A percentile compares a stretch with the other conserved stretches of the same genome.
Conservation (phyloP, 2,113 vertebrate species). For the Monopterus albus region DNA sequence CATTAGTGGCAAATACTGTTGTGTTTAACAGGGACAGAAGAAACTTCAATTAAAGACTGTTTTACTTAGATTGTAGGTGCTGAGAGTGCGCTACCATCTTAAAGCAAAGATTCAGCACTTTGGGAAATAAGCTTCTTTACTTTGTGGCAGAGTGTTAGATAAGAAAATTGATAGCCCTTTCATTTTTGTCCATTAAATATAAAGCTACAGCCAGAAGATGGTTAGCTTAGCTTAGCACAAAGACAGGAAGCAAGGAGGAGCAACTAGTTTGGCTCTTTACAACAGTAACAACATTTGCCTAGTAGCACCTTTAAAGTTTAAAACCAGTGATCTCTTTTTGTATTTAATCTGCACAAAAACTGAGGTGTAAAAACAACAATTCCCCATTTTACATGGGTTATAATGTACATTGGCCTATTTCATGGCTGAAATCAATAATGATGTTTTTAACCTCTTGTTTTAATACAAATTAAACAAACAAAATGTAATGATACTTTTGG, state of each 20-base stretch:
- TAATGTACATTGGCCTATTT: too few species aligned
- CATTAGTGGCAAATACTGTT: slow-evolving; percentile 67
- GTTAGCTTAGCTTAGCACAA: neutral
- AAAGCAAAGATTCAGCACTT: slow-evolving; percentile 28
- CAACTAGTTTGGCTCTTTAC: neutral
- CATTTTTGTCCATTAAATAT: neutral
- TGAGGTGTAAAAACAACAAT: too few species aligned
- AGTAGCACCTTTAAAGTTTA: neutral
- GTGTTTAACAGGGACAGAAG: neutral
- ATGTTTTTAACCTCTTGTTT: too few species aligned
- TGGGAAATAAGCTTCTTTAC: neutral
- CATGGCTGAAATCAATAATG: too few species aligned
- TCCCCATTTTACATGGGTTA: too few species aligned
- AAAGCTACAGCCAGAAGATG: neutral
- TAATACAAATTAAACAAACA: too few species aligned
- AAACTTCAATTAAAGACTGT: slow-evolving; percentile 12
- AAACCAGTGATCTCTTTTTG: too few species aligned
- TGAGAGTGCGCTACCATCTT: slow-evolving; percentile 16
- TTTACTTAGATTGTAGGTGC: slow-evolving; percentile 25
- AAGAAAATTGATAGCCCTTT: neutral
- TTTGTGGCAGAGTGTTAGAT: neutral
- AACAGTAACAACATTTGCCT: neutral
- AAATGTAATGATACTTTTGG: too few species aligned
- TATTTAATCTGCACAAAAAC: too few species aligned
- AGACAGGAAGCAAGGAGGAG: neutral